These are phyloP conservation scores for Babyrousa celebensis DNA, from an alignment of 2,797 vertebrate genomes.

Conservation along the genomic window DNA sequence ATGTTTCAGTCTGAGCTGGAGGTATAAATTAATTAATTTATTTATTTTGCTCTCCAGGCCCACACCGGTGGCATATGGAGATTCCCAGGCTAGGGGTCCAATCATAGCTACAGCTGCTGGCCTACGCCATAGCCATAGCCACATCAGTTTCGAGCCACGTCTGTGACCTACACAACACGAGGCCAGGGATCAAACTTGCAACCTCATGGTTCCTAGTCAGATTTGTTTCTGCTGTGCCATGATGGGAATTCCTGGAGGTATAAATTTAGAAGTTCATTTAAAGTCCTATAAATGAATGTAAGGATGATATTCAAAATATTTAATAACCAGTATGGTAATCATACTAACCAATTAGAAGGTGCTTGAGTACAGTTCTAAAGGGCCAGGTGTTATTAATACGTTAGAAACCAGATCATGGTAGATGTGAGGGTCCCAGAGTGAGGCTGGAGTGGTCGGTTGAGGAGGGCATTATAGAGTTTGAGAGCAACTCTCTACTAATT, in stretches of 20 bases:
- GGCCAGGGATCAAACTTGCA: too few relatives aligned
- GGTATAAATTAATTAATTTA: too few relatives aligned
- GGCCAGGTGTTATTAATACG: not conserved
- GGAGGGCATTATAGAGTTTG: not conserved
- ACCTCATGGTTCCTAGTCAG: too few relatives aligned
- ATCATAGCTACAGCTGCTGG: too few relatives aligned
- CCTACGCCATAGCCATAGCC: too few relatives aligned
- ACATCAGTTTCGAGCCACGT: too few relatives aligned
- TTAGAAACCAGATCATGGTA: not conserved
- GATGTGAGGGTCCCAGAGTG: not conserved
- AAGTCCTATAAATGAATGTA: not conserved
- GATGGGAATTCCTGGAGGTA: not conserved
- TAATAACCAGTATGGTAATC: not conserved
- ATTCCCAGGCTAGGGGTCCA: too few relatives aligned
- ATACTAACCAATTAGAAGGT: not conserved
- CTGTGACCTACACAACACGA: too few relatives aligned
- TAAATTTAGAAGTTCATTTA: not conserved
- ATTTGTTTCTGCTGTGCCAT: too few relatives aligned
- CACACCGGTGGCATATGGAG: not conserved
- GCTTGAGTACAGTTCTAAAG: not conserved
- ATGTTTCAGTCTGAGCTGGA: not conserved
- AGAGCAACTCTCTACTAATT: not conserved
- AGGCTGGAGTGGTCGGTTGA: not conserved
- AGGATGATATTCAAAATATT: slow-evolving; percentile 7
- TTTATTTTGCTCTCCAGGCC: too few relatives aligned